phyloP scores from a whole-genome alignment of 2,888 invertebrate species.

The Orchesellides sinensis region DNA sequence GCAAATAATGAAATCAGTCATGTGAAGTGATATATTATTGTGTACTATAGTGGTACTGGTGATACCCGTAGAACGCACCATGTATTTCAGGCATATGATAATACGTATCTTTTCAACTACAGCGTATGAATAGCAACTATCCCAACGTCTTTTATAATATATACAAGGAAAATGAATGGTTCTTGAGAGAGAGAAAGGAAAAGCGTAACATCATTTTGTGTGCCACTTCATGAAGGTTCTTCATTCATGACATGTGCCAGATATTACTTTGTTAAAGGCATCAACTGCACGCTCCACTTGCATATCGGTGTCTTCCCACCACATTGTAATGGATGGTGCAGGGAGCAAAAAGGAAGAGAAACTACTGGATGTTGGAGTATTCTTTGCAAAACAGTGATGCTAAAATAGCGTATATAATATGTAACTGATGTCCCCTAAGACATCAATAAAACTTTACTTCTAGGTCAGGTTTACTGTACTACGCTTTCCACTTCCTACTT shows the following conservation, averaged over 20 bases:
- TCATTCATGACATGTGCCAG: slow-evolving; percentile 43
- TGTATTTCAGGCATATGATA: background rate
- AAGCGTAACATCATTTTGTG: slow-evolving; percentile 27
- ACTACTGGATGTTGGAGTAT: background rate
- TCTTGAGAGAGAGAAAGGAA: background rate
- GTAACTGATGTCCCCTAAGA: slow-evolving; percentile 14
- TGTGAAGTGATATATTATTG: no score
- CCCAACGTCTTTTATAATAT: no score
- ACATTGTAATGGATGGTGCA: background rate
- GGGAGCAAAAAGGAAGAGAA: background rate
- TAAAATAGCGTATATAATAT: background rate
- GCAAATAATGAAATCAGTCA: slow-evolving; percentile 11
- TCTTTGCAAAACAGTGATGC: background rate
- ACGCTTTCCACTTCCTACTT: background rate
- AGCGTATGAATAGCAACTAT: slow-evolving; percentile 26
- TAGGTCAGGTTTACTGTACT: slow-evolving; percentile 6
- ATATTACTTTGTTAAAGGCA: slow-evolving; percentile 20
- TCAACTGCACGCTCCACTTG: background rate
- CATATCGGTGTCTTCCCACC: background rate
- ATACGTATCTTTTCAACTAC: slow-evolving; percentile 25
- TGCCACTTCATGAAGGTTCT: slow-evolving; percentile 20
- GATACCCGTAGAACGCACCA: background rate
- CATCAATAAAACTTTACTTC: slow-evolving; percentile 33
- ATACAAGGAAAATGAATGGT: slow-evolving; percentile 3
- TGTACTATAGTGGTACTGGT: no score